These are phyloP conservation scores for Toxotes jaculatrix DNA, from an alignment of 2,113 vertebrate genomes.

Conservation along the genomic window DNA sequence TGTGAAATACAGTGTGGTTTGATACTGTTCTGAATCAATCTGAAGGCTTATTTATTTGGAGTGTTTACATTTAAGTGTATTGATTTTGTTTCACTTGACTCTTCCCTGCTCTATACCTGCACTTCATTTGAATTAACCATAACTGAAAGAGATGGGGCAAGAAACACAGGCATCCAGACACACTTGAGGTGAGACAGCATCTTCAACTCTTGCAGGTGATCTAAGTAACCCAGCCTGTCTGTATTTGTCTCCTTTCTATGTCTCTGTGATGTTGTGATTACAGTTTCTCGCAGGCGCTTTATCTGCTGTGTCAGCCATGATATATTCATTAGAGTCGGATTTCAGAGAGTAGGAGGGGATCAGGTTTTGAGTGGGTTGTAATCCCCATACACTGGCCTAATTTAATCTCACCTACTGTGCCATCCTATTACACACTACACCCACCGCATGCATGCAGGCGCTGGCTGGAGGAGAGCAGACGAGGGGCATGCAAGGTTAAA, in stretches of 20 bases:
- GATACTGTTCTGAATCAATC: conserved; percentile 23
- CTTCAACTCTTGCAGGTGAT: conserved; percentile 44
- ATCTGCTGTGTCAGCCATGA: conserved; percentile 81
- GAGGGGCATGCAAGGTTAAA: conserved; percentile 53
- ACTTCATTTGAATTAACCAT: conserved; percentile 52
- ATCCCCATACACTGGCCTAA: conserved; percentile 85
- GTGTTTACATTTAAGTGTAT: conserved; percentile 58
- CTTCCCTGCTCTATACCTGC: conserved; percentile 25
- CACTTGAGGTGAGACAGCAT: conserved; percentile 33
- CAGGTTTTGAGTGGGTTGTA: conserved; percentile 80
- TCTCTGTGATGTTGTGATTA: conserved; percentile 64
- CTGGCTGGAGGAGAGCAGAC: conserved; percentile 38
- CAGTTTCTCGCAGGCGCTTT: conserved; percentile 49
- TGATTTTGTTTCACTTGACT: conserved; percentile 56
- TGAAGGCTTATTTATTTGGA: conserved; percentile 41
- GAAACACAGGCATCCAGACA: conserved; percentile 10
- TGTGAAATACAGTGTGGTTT: conserved; percentile 16
- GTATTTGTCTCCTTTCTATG: conserved; percentile 33
- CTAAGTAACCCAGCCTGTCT: conserved; percentile 35
- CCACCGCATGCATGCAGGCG: conserved; percentile 59
- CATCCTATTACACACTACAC: conserved; percentile 81
- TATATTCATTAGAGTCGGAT: conserved; percentile 86
- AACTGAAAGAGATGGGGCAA: conserved; percentile 45
- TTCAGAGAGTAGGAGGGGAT: conserved; percentile 81
- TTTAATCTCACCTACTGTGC: conserved; percentile 87